Evolutionary conservation across 2,888 invertebrate genomes (phyloP).

Genomic region (Nudaria mundana): DNA sequence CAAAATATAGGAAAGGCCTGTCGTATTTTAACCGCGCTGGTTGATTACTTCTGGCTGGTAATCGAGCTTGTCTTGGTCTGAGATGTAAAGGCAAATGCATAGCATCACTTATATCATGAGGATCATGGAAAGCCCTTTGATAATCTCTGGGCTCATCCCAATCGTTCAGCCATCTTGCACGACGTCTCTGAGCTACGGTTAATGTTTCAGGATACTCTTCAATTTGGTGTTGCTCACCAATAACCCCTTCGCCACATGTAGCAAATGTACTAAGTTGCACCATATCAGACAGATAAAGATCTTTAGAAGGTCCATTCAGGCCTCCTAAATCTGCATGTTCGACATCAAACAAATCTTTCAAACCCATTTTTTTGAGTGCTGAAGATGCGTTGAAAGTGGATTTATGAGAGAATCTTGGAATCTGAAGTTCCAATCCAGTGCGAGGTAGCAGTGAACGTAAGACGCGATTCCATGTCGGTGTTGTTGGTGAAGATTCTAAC

Average conservation of each 20-base stretch:
- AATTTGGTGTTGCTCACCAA: slow-evolving; percentile 88
- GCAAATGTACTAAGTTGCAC: slow-evolving; percentile 91
- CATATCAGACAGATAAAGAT: slow-evolving; percentile 91
- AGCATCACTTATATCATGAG: slow-evolving; percentile 75
- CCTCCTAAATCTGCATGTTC: slow-evolving; percentile 91
- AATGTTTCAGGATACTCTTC: slow-evolving; percentile 90
- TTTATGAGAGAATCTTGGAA: slow-evolving; percentile 91
- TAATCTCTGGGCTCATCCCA: slow-evolving; percentile 83
- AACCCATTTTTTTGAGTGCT: slow-evolving; percentile 89
- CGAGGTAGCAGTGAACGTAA: slow-evolving; percentile 88
- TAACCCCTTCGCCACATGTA: slow-evolving; percentile 88
- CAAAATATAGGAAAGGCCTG: slow-evolving; percentile 93
- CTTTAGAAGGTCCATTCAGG: slow-evolving; percentile 89
- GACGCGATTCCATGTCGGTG: slow-evolving; percentile 87
- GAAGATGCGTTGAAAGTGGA: slow-evolving; percentile 91
- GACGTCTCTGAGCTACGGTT: slow-evolving; percentile 51
- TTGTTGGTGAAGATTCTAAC: slow-evolving; percentile 83
- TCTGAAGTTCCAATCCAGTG: slow-evolving; percentile 89
- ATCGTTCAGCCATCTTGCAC: slow-evolving; percentile 70
- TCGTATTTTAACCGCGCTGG: slow-evolving; percentile 90
- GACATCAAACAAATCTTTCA: slow-evolving; percentile 88
- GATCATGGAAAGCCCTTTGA: slow-evolving; percentile 86
- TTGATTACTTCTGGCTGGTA: slow-evolving; percentile 84
- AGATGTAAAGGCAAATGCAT: slow-evolving; percentile 84
- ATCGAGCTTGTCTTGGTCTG: slow-evolving; percentile 86